Conservation (phyloP, 2,113 vertebrate genomes). For the Mungos mungo region DNA sequence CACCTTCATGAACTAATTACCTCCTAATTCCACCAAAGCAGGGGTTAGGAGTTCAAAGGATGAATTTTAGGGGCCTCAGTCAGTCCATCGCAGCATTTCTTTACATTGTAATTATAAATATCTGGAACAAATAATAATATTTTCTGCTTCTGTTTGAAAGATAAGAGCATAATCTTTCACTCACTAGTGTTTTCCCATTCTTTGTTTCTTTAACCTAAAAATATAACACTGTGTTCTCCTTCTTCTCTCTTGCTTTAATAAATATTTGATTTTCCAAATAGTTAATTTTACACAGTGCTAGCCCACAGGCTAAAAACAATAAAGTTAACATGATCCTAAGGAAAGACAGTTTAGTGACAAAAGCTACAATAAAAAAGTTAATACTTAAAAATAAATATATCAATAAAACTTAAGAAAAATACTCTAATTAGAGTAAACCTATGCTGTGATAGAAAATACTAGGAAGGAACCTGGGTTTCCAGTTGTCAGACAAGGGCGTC, state of each 20-base stretch:
- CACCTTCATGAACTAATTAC: neutral
- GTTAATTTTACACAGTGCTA: neutral
- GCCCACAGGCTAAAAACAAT: neutral
- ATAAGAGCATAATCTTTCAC: neutral
- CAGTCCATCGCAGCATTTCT: neutral
- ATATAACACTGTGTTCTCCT: neutral
- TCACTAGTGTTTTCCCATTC: neutral
- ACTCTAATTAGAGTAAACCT: neutral
- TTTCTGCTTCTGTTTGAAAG: neutral
- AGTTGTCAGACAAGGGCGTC: neutral
- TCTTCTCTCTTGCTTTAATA: neutral
- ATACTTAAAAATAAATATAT: neutral
- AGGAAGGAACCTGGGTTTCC: neutral
- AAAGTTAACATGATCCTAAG: neutral
- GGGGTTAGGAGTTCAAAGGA: neutral
- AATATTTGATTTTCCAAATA: neutral
- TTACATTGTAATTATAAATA: neutral
- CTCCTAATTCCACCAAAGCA: neutral
- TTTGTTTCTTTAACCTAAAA: neutral
- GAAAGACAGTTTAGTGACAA: neutral
- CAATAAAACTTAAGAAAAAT: neutral
- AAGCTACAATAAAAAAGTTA: neutral
- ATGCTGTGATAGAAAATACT: neutral
- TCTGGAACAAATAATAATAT: neutral
- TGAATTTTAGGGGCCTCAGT: neutral